Evolutionary conservation across 2,888 invertebrate species (phyloP).

Genomic region (Carpatolechia fugitivella): DNA sequence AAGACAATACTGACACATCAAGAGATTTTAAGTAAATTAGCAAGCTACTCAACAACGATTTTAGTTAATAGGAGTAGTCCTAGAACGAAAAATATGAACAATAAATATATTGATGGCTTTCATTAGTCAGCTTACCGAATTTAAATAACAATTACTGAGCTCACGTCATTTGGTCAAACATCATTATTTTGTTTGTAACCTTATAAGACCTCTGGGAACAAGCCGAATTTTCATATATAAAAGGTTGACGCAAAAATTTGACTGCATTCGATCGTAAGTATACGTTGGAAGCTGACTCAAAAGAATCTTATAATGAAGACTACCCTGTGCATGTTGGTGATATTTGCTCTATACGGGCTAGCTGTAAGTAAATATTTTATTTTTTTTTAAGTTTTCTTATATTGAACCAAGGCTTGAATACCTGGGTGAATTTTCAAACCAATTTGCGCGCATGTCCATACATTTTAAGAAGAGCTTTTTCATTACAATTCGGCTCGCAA

Average conservation of each 20-base stretch:
- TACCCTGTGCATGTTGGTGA: constrained; percentile 11
- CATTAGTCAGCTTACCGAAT: background rate
- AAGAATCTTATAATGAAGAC: constrained; percentile 1
- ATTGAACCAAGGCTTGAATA: too few species aligned
- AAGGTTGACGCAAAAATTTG: background rate
- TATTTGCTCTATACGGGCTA: constrained; percentile 12
- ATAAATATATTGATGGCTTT: background rate
- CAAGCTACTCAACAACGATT: background rate
- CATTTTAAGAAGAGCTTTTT: too few species aligned
- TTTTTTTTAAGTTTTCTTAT: background rate
- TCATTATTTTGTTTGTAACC: background rate
- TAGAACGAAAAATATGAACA: background rate
- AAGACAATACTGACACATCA: too few species aligned
- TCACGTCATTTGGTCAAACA: background rate
- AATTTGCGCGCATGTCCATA: too few species aligned
- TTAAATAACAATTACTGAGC: background rate
- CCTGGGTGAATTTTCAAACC: too few species aligned
- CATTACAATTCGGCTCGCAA: too few species aligned
- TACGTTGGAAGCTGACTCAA: background rate
- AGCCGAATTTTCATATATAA: background rate
- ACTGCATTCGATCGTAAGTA: background rate
- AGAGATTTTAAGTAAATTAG: background rate
- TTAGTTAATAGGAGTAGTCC: background rate
- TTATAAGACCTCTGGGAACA: background rate
- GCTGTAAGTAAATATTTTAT: constrained; percentile 13